A percentile compares a stretch with the other conserved stretches of the same genome.
phyloP scores from a whole-genome alignment of 2,797 vertebrate species.

The Oreortyx pictus region DNA sequence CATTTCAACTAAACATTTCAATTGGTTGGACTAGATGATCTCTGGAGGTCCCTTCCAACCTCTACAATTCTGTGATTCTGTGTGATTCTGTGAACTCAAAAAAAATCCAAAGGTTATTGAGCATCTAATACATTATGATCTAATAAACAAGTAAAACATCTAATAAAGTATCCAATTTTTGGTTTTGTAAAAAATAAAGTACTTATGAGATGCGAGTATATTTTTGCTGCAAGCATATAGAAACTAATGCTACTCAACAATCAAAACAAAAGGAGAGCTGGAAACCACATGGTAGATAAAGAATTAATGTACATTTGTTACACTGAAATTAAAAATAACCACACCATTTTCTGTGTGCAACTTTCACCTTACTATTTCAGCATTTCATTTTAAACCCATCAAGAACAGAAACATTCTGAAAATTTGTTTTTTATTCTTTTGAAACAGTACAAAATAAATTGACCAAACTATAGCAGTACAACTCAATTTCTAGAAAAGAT shows the following conservation, averaged over 20 bases:
- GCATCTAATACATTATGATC: not conserved
- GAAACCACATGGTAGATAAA: not conserved
- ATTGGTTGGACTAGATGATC: too few species aligned
- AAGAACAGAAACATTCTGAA: not conserved
- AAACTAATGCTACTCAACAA: not conserved
- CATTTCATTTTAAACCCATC: not conserved
- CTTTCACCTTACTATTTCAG: not conserved
- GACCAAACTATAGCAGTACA: not conserved
- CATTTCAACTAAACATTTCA: not conserved
- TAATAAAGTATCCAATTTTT: not conserved
- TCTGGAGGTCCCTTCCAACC: too few species aligned
- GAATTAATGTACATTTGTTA: conserved; percentile 47
- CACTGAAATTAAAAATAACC: conserved; percentile 24
- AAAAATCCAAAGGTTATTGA: not conserved
- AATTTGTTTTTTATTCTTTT: not conserved
- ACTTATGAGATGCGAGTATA: not conserved
- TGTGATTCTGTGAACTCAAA: too few species aligned
- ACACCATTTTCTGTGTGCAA: not conserved
- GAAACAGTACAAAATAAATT: not conserved
- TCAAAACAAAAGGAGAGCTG: not conserved
- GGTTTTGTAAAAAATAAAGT: not conserved
- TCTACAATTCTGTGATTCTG: too few species aligned
- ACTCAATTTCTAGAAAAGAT: not conserved
- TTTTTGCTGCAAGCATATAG: not conserved
- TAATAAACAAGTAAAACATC: not conserved